A percentile compares a stretch with the other conserved stretches of the same genome.
Evolutionary conservation across 2,113 vertebrate species (phyloP).

Genomic region (Microcebus lehilahytsara): DNA sequence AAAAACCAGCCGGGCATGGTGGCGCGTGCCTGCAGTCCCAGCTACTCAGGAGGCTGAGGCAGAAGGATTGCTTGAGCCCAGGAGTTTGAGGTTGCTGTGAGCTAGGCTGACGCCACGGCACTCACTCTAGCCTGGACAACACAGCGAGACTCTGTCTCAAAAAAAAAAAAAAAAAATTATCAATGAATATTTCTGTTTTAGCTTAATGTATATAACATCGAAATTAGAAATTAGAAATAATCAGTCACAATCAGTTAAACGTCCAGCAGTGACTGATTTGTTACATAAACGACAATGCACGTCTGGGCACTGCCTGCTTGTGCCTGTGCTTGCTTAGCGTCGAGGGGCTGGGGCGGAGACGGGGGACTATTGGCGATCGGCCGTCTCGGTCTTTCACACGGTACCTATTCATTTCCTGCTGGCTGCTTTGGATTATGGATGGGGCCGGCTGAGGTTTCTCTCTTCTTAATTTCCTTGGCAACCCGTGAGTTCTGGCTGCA

Average conservation of each 20-base stretch:
- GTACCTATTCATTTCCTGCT: background rate
- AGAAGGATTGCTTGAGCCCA: too few relatives aligned
- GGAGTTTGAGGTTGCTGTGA: too few relatives aligned
- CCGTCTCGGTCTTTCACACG: background rate
- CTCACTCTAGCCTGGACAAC: too few relatives aligned
- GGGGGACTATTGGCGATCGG: background rate
- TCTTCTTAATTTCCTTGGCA: slow-evolving; percentile 44
- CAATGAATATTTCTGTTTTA: background rate
- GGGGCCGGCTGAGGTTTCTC: background rate
- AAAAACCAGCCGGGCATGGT: too few relatives aligned
- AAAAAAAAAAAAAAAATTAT: background rate
- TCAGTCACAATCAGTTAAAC: too few relatives aligned
- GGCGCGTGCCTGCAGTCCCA: too few relatives aligned
- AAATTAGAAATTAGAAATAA: background rate
- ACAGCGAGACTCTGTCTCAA: too few relatives aligned
- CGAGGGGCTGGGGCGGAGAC: background rate
- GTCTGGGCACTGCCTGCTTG: background rate
- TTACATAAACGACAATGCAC: rapidly evolving
- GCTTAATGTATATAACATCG: background rate
- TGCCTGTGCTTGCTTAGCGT: background rate
- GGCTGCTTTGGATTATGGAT: background rate
- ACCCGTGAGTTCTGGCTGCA: slow-evolving; percentile 56
- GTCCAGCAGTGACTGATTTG: background rate
- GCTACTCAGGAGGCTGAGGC: too few relatives aligned
- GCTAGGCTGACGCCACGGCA: too few relatives aligned